Conservation (phyloP, 2,113 vertebrate genomes). For the Cebus imitator region DNA sequence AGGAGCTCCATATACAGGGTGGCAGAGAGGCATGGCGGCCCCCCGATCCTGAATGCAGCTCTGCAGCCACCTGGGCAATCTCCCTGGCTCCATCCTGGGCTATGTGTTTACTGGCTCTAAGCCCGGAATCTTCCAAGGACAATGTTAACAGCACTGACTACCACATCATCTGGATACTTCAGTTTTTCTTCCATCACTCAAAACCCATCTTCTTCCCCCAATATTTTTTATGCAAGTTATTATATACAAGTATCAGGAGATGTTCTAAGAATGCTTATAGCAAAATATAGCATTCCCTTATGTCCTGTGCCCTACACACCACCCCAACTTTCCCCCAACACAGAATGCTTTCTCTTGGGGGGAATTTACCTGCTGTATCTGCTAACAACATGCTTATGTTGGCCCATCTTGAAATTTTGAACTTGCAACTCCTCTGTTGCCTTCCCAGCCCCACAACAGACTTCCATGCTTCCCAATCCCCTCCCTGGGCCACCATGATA, state of each 20-base stretch:
- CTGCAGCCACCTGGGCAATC: too few relatives aligned
- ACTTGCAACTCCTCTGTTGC: background rate
- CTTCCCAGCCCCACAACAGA: background rate
- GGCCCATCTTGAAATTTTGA: background rate
- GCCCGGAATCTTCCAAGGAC: background rate
- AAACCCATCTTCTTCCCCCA: background rate
- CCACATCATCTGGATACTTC: background rate
- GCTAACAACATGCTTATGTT: background rate
- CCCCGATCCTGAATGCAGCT: too few relatives aligned
- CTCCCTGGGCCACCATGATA: too few relatives aligned
- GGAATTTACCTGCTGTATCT: background rate
- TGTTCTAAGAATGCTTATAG: background rate
- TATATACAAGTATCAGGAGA: background rate
- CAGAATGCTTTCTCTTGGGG: background rate
- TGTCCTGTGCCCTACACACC: background rate
- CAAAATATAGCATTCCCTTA: background rate
- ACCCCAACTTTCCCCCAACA: background rate
- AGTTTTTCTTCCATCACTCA: background rate
- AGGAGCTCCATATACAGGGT: background rate
- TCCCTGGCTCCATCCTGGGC: background rate
- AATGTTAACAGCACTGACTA: background rate
- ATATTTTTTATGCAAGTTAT: background rate
- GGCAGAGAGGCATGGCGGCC: accelerated
- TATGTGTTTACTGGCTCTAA: background rate
- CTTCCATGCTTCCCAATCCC: background rate